Conservation (phyloP, 1,140 invertebrate genomes). For the Eumaeus atala region DNA sequence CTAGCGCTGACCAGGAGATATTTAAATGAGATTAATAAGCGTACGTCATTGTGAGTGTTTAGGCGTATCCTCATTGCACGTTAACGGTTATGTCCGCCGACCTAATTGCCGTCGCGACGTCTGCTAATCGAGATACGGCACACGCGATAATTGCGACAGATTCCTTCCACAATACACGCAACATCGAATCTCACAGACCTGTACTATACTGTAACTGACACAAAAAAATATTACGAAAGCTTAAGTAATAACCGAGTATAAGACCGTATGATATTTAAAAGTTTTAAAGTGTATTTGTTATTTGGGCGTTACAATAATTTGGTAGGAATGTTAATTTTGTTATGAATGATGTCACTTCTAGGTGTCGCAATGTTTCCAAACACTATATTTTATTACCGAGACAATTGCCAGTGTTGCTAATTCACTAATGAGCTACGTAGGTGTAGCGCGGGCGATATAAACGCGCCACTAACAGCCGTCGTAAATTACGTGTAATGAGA, state of each 20-base stretch:
- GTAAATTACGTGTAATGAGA: slow-evolving; percentile 49
- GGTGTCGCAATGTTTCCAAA: neutral
- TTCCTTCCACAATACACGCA: slow-evolving; percentile 33
- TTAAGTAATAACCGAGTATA: too few species aligned
- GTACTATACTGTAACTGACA: neutral
- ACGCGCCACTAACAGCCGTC: slow-evolving; percentile 52
- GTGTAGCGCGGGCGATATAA: slow-evolving; percentile 68
- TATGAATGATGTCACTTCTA: neutral
- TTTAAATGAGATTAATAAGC: slow-evolving; percentile 40
- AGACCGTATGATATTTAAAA: too few species aligned
- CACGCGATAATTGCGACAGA: slow-evolving; percentile 69
- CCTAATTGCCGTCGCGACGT: slow-evolving; percentile 65
- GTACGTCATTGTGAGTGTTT: slow-evolving; percentile 53
- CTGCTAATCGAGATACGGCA: slow-evolving; percentile 71
- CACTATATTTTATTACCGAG: slow-evolving; percentile 48
- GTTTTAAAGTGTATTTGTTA: too few species aligned
- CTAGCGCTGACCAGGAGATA: slow-evolving; percentile 29
- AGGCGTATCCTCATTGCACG: slow-evolving; percentile 71
- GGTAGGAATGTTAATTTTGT: neutral
- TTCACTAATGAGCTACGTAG: slow-evolving; percentile 71
- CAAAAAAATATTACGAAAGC: neutral
- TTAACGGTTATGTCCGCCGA: slow-evolving; percentile 69
- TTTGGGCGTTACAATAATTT: too few species aligned
- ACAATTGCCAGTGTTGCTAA: slow-evolving; percentile 65
- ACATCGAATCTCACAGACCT: slow-evolving; percentile 19